These are phyloP conservation scores for Cliona cf. orientalis DNA, from an alignment of 37 sponge, comb jelly and placozoan species.

Conservation along the genomic window DNA sequence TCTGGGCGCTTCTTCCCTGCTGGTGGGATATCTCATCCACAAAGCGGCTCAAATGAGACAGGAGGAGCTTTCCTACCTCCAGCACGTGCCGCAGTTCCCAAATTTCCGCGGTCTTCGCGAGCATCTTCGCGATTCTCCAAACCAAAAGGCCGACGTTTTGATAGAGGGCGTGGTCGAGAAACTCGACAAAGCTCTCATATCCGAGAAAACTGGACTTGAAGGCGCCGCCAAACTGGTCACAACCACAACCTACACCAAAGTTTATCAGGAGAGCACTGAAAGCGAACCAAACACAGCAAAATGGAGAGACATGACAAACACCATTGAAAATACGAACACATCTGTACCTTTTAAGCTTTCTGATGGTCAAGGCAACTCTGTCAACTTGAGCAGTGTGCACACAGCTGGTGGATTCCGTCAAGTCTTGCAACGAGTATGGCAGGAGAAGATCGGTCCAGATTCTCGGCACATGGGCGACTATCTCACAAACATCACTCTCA, in stretches of 20 bases:
- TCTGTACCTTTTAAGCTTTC: conserved; percentile 68
- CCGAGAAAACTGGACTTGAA: conserved; percentile 59
- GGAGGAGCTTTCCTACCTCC: conserved; percentile 53
- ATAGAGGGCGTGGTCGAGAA: conserved; percentile 58
- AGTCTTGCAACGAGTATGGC: conserved; percentile 50
- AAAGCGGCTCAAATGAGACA: conserved; percentile 5
- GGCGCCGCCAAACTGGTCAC: conserved; percentile 74
- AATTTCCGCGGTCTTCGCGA: conserved; percentile 29
- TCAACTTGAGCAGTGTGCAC: conserved; percentile 48
- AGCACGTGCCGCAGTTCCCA: conserved; percentile 46
- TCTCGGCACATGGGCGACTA: conserved; percentile 57
- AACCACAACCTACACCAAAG: conserved; percentile 60
- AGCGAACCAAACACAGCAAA: too few species aligned
- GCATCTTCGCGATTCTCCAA: conserved; percentile 21
- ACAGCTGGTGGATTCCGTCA: conserved; percentile 51
- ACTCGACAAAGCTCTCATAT: conserved; percentile 17
- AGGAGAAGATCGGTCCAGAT: conserved; percentile 54
- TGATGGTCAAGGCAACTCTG: conserved; percentile 33
- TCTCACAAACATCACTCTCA: conserved; percentile 45
- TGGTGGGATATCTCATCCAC: conserved; percentile 51
- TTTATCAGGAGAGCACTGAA: too few species aligned
- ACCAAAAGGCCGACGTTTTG: conserved; percentile 44
- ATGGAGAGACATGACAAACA: conserved; percentile 54
- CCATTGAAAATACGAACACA: conserved; percentile 45
- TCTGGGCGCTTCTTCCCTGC: conserved; percentile 43